A percentile compares a stretch with the other conserved stretches of the same genome.
phyloP scores from a whole-genome alignment of 2,888 invertebrate genomes.

The Rugalucina vietnamica region DNA sequence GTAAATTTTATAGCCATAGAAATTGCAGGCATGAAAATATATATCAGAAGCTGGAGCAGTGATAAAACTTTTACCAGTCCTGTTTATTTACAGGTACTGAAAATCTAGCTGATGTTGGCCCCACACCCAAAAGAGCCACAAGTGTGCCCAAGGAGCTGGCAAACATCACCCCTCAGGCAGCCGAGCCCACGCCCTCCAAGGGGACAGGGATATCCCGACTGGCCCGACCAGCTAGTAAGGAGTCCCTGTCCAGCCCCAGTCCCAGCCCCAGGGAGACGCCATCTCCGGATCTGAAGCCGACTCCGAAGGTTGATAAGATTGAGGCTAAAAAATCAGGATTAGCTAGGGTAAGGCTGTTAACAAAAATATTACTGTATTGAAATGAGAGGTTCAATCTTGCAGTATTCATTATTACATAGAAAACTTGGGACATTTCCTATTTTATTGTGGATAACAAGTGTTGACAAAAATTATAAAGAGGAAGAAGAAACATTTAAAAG shows the following conservation, averaged over 20 bases:
- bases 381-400: no score
- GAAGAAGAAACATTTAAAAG: no score
- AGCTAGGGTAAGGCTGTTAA: not conserved
- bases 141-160: constrained; percentile 70
- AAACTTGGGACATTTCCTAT: no score
- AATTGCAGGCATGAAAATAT: no score
- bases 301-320: not conserved
- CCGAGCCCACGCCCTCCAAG: constrained; percentile 40
- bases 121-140: constrained; percentile 66
- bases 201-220: constrained; percentile 47
- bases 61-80: not conserved
- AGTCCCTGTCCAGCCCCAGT: constrained; percentile 18
- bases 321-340: not conserved
- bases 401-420: no score
- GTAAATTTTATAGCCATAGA: not conserved
- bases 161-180: constrained; percentile 45
- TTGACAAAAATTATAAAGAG: no score
- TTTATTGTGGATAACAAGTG: no score
- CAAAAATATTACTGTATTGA: no score
- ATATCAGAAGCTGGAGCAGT: no score
- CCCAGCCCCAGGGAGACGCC: not conserved
- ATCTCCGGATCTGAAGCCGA: not conserved
- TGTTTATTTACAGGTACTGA: constrained; percentile 68
- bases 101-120: constrained; percentile 66
- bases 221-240: constrained; percentile 51